Evolutionary conservation across 2,113 vertebrate species (phyloP).

Genomic region (Amphiprion percula): DNA sequence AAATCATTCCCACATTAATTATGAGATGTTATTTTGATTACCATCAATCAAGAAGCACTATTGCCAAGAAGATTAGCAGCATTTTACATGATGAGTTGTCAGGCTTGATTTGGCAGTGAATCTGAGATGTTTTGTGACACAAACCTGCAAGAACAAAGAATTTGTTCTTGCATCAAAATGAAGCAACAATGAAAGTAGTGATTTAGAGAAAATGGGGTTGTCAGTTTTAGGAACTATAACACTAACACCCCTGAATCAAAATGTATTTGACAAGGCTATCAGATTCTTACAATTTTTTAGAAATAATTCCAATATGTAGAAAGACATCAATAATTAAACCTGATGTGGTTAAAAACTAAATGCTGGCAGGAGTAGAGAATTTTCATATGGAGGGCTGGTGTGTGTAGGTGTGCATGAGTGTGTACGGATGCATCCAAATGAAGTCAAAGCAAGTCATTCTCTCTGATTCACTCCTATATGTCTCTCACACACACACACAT

Average conservation of each 20-base stretch:
- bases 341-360: background rate
- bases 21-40: conserved; percentile 18
- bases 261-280: background rate
- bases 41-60: background rate
- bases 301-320: too few relatives aligned
- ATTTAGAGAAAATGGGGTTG: background rate
- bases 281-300: too few relatives aligned
- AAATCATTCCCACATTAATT: conserved; percentile 5
- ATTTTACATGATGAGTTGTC: background rate
- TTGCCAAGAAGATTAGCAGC: background rate
- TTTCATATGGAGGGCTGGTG: background rate
- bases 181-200: background rate
- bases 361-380: background rate
- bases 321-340: background rate
- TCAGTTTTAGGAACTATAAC: background rate
- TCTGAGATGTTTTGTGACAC: background rate
- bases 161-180: background rate
- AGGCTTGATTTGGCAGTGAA: background rate
- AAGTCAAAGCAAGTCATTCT: background rate
- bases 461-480: background rate
- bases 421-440: background rate
- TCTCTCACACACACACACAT: background rate
- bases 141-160: background rate
- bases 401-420: background rate
- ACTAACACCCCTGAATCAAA: background rate